Conservation (phyloP, 2,888 invertebrate genomes). For the Taenaris catops region DNA sequence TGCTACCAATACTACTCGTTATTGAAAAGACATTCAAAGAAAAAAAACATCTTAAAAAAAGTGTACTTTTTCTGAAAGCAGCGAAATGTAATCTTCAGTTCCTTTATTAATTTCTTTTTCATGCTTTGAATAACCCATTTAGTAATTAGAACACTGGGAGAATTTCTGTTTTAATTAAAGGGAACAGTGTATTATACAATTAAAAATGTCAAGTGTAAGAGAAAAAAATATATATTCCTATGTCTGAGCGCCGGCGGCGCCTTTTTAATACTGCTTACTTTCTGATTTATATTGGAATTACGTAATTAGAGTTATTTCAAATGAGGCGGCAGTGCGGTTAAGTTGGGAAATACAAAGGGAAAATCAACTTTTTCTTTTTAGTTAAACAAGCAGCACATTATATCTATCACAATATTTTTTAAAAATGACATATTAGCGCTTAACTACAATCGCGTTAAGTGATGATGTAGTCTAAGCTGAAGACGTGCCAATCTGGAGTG, state of each 20-base stretch:
- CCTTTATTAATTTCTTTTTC: slow-evolving; percentile 15
- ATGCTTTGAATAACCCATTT: slow-evolving; percentile 17
- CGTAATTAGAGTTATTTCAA: no score
- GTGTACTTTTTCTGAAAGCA: slow-evolving; percentile 3
- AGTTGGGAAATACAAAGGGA: no score
- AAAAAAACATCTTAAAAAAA: slow-evolving; percentile 1
- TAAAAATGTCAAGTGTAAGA: slow-evolving; percentile 13
- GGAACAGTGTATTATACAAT: slow-evolving; percentile 14
- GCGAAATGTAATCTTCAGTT: slow-evolving; percentile 13
- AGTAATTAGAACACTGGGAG: slow-evolving; percentile 15
- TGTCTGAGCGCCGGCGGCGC: not conserved
- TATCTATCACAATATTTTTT: no score
- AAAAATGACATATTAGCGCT: no score
- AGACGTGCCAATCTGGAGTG: no score
- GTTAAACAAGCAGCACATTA: no score
- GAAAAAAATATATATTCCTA: slow-evolving; percentile 8
- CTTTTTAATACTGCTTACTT: slow-evolving; percentile 2
- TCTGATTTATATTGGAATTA: slow-evolving; percentile 1
- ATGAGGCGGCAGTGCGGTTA: no score
- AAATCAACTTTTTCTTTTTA: no score
- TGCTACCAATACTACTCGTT: no score
- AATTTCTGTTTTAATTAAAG: slow-evolving; percentile 18
- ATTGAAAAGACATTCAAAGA: no score
- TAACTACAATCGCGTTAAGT: no score
- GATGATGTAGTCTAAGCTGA: no score